Base-by-base conservation (phyloP, 2,113 vertebrate genomes). In the Petromus typicus region DNA sequence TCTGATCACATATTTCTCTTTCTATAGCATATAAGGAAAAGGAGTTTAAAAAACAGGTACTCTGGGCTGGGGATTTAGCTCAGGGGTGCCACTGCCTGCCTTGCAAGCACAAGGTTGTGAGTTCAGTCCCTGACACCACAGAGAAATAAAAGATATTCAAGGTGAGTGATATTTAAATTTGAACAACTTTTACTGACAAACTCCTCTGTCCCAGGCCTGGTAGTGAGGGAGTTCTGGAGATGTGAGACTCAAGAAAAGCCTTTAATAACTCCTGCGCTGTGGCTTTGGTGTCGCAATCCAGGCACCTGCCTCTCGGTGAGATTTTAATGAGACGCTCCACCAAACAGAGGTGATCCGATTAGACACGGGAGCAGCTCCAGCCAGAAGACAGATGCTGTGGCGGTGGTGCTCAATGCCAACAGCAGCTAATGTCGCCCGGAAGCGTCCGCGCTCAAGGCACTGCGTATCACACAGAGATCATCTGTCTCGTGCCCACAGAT, bases 1-100 rank as follows among this genome's bases (percentile, higher is more conserved):
- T 80, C n/a, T 69, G 81, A 87, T 48, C 76, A 92, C 32, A 59
- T 17, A 22, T 78, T 83, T 89, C 59, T 83, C 51, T 91, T 95
- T 86, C 13, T 76, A 86, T 23, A 40, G 18, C 45, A 30, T 45
- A 32, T 56, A 17, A 90, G 51, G 76, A 75, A 54, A 83, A 56
- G 56, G 32, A 84, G 27, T 54, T 84, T 81, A 76, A 45, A 80
- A 80, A 82, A 93, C 22, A 86, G 54, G 48, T 76, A 56, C 13
- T 14, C 10, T 16, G 14, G 54, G 54, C 54, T 16, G 54, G 54
- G 54, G 54, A 56, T 56, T 51, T 51, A 51, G 48, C 6, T 51
- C 48, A 51, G 48, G 5, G 48, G 48, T 51, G 48, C 48, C 48
- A 51, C 48, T 51, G 48, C 48, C 48, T 51, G 48, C 48, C 48